phyloP scores from a whole-genome alignment of 2,888 invertebrate genomes.

The Hedychridium roseum region DNA sequence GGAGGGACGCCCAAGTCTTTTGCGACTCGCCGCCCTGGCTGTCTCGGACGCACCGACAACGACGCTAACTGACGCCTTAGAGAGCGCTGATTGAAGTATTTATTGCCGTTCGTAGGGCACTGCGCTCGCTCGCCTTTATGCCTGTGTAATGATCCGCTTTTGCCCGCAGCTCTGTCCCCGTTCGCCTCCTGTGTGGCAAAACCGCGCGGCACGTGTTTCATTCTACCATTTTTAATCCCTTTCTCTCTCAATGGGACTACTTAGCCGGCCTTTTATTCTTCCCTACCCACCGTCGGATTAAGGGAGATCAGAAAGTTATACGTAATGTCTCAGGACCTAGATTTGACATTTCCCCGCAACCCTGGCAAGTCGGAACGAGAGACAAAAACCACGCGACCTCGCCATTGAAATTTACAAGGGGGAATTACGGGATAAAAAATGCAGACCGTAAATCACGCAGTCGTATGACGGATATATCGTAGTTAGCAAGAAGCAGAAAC shows the following conservation, averaged over 20 bases:
- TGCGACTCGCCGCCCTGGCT: constrained; percentile 48
- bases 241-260: not conserved
- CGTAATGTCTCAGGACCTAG: no score
- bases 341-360: no score
- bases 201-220: constrained; percentile 1
- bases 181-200: constrained; percentile 29
- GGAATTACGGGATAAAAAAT: constrained; percentile 15
- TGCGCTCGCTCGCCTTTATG: constrained; percentile 40
- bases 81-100: constrained; percentile 62
- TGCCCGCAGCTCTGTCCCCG: constrained; percentile 46
- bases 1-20: constrained; percentile 50
- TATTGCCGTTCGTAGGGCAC: constrained; percentile 44
- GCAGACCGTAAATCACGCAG: constrained; percentile 30
- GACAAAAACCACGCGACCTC: no score
- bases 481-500: constrained; percentile 42
- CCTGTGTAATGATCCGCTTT: constrained; percentile 58
- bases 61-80: constrained; percentile 62
- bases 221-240: not conserved
- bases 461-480: constrained; percentile 16
- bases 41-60: constrained; percentile 47
- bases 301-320: no score
- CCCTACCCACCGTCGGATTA: no score
- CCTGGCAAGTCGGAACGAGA: no score
- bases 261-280: no score
- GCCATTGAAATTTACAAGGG: constrained; percentile 33